Base-by-base conservation (phyloP, 2,888 invertebrate species). In the Campoletis raptor region DNA sequence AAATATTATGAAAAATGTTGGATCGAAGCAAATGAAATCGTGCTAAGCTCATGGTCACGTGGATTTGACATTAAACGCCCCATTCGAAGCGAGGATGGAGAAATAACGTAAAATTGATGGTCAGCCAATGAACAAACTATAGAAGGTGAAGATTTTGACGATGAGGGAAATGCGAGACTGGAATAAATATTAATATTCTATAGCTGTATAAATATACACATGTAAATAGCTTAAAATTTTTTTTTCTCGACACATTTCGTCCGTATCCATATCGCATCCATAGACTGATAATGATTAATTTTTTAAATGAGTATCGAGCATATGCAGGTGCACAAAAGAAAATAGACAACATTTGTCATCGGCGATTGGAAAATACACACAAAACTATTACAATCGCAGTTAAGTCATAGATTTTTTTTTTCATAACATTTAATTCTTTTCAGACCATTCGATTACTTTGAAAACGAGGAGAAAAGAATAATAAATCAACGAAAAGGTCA, bases 131-230 rank as follows among this genome's bases (percentile, higher is more conserved):
- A n/a, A 76, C 37, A 37, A 85, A 61, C 18, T 18, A 48, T 21
- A 54, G 37, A 73, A 42, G 52, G 21, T 52, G 36, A 61, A 66
- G 48, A 72, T 70, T 69, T 70, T 80, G 61, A 61, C 45, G 74
- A 48, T 72, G 70, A 70, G 72, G 73, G 57, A 81, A 79, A 81
- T 69, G 61, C 83, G 80, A 83, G 76, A 80, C 64, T 74, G 69
- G 45, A 82, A 86, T 70, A 77, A 84, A 77, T 69, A 69, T 52
- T 72, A 67, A 37, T 67, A 52, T 82, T 77, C 36, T 37, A 8
- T 6, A 21, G 42, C 40, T 72, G 24, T 80, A 69, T 61, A 37
- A 18, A 45, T 66, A 72, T 42, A 6, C 9, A 36, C 12, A 18
- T 12, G 10, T 54, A 24, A 12, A 21, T 42, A 45, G 18, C 30